Base-by-base conservation (phyloP, 2,888 invertebrate genomes). In the Noctua fimbriata region DNA sequence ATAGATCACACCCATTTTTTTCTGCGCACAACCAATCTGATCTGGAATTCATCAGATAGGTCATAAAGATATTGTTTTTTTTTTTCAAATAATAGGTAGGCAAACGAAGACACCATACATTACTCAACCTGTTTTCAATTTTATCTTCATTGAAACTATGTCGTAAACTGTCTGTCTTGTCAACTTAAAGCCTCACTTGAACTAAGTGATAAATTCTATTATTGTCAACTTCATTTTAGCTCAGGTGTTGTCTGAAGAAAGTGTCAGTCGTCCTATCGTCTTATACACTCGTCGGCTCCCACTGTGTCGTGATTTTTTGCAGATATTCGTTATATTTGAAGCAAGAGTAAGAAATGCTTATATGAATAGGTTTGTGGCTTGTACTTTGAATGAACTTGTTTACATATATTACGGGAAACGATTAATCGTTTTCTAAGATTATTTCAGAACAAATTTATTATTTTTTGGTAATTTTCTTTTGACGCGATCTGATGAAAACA, bases 151-250 rank as follows among this genome's bases (percentile, higher is more conserved):
- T 18, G 10, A 70, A 73, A 70, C 16, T 44, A 74, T 6, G n/a
- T 55, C 47, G 21, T 63, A 69, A 81, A 81, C 76, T 65, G 63
- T 55, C 63, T 47, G 69, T 72, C 49, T 72, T 76, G 63, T 76
- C 72, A 72, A 55, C 55, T 41, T 60, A 69, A 81, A 49, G 21
- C 58, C 16, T 32, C 67, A n/a, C 41, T 69, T 63, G 36, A 36
- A 47, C 75, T 67, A 72, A 72, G 72, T 76, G 73, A 69, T 77
- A 77, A 82, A 82, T 82, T 76, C 41, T 70, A 66, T 82, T 82
- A 82, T 66, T 77, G 49, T 82, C 77, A 58, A 77, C 72, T 76
- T 82, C 69, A 82, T 82, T 73, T 69, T 32, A 73, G 73, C 28
- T 82, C 49, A 28, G 73, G 69, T 73, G 72, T 65, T 77, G 18